Evolutionary conservation across 1,140 invertebrate genomes (phyloP), one percentile per base, ranked within the genome.

Genomic region (Halesus radiatus): DNA sequence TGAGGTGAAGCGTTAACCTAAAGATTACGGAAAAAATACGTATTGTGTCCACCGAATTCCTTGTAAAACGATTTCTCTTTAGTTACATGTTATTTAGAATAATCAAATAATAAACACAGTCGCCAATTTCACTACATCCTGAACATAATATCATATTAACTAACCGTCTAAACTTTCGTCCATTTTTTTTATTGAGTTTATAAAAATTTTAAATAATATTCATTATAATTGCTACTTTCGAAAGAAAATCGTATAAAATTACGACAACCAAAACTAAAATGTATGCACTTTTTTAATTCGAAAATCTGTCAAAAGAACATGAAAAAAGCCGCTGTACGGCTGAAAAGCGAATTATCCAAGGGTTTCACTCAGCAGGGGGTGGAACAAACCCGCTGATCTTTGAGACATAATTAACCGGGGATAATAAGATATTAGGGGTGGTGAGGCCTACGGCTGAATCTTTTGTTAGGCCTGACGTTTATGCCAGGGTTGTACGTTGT

Each of bases 341-440:
- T 68, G 64, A 73, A 82, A 82, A 72, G 78, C 77, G 81, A 79
- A 79, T 82, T 79, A 82, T 45, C 70, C 68, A n/a, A 22, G 76
- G 70, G 37, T 15, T 18, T 64, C 45, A 23, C 18, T 53, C 23
- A 15, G 16, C 4, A n/a, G 54, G 23, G 75, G 60, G 75, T 77
- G 37, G 60, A 13, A 26, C 20, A 77, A 64, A 45, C 29, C 52
- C 58, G 22, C 75, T 54, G 75, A 77, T 77, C 75, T 77, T 64
- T 76, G 62, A 78, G 76, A 68, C 76, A 78, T 78, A 78, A 78
- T 78, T 78, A 78, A 78, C 76, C 76, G 76, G 52, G 56, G 62
- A 78, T 78, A 78, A 78, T 78, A 78, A 76, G 74, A 50, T 45
- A 45, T 23, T 18, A 76, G 74, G 54, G 54, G 13, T n/a, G 50